A percentile compares a stretch with the other conserved stretches of the same genome.
Evolutionary conservation across 2,797 vertebrate genomes (phyloP).

Genomic region (Chaunax sp.): DNA sequence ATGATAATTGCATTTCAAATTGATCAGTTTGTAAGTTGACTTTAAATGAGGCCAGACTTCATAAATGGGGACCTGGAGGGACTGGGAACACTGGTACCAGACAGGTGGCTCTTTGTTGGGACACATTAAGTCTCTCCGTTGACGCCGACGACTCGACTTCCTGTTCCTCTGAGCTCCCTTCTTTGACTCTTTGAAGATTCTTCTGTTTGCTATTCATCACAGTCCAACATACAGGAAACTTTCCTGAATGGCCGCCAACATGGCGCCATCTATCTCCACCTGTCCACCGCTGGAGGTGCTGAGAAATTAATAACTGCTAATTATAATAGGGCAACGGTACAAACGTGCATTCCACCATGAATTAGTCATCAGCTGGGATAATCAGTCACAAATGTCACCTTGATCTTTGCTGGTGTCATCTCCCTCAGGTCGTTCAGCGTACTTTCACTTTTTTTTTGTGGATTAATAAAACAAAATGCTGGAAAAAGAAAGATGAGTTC

Average conservation of each 20-base stretch:
- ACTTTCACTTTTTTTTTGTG: neutral
- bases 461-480: slow-evolving; percentile 10
- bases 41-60: neutral
- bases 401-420: neutral
- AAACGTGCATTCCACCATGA: neutral
- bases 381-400: slow-evolving; percentile 3
- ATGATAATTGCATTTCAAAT: neutral
- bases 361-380: neutral
- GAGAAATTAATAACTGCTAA: slow-evolving; percentile 40
- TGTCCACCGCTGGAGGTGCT: slow-evolving; percentile 51
- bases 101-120: slow-evolving; percentile 22
- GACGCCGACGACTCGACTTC: slow-evolving; percentile 34
- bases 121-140: slow-evolving; percentile 35
- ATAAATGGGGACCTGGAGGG: neutral
- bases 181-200: slow-evolving; percentile 45
- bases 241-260: slow-evolving; percentile 68
- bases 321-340: neutral
- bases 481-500: slow-evolving; percentile 22
- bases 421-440: neutral
- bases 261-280: slow-evolving; percentile 71
- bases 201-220: slow-evolving; percentile 69
- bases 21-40: neutral
- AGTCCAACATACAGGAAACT: slow-evolving; percentile 59
- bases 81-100: neutral
- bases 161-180: too few species aligned